Conservation (phyloP, 1,140 invertebrate genomes). For the Nautilus pompilius region DNA sequence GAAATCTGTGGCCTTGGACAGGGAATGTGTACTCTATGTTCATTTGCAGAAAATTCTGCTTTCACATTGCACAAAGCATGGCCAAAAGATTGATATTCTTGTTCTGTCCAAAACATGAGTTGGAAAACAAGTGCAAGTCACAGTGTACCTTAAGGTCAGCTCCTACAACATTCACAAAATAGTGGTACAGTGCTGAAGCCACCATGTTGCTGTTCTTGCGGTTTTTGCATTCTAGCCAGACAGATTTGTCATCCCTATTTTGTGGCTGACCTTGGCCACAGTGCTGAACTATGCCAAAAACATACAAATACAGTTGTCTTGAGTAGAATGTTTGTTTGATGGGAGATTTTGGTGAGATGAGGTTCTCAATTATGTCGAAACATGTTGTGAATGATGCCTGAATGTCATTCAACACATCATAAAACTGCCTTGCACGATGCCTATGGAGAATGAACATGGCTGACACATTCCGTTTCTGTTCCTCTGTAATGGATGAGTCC, state of each 20-base stretch:
- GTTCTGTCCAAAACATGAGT: constrained; percentile 2
- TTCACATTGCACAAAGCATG: neutral
- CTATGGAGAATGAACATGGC: constrained; percentile 6
- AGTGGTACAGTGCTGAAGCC: constrained; percentile 9
- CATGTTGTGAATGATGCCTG: constrained; percentile 1
- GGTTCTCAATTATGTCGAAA: constrained; percentile 14
- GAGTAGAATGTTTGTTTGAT: constrained; percentile 8
- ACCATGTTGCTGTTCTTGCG: constrained; percentile 10
- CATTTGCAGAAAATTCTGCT: constrained; percentile 1
- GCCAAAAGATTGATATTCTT: neutral
- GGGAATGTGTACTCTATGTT: constrained; percentile 31
- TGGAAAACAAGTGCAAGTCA: neutral
- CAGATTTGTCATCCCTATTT: constrained; percentile 3
- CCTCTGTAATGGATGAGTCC: neutral
- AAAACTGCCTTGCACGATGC: neutral
- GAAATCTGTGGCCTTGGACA: constrained; percentile 40
- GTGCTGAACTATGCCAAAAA: constrained; percentile 9
- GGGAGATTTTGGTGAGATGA: constrained; percentile 5
- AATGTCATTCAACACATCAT: constrained; percentile 8
- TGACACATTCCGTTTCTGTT: neutral
- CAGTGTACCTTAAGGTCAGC: neutral
- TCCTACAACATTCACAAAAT: neutral
- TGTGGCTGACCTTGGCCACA: neutral
- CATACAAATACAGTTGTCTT: constrained; percentile 9
- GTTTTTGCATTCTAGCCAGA: constrained; percentile 7